Conservation (phyloP, 2,888 invertebrate species). For the Drosophila mayaguana region DNA sequence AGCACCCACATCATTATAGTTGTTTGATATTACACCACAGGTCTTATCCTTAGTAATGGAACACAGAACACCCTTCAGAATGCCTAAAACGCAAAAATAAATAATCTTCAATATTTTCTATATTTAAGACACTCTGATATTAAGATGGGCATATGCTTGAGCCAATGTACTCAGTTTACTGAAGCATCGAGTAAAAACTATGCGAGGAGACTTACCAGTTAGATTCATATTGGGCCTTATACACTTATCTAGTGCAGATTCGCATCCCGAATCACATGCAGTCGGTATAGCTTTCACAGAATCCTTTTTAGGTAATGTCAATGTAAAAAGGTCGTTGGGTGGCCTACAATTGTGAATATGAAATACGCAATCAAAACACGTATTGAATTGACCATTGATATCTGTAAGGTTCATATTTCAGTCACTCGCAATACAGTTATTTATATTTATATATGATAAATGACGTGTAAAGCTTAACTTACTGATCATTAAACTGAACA, state of each 20-base stretch:
- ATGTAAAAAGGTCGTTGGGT: not conserved
- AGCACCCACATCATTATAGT: not conserved
- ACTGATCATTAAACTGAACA: not conserved
- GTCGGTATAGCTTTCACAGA: not conserved
- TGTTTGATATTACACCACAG: not conserved
- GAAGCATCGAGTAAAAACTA: not conserved
- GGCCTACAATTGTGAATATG: not conserved
- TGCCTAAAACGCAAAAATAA: not conserved
- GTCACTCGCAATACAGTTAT: not conserved
- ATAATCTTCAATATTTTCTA: too few relatives aligned
- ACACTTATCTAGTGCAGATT: not conserved
- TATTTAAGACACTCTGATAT: not conserved
- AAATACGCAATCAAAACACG: not conserved
- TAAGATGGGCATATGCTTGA: not conserved
- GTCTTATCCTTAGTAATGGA: not conserved
- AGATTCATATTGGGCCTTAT: not conserved
- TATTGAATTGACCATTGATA: not conserved
- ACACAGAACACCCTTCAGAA: not conserved
- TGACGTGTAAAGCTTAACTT: slow-evolving; percentile 1
- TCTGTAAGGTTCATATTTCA: not conserved
- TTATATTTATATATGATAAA: not conserved
- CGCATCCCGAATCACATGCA: fast-evolving
- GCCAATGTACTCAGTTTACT: not conserved
- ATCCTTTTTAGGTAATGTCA: not conserved
- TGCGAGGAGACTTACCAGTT: not conserved